phyloP scores from a whole-genome alignment of 2,888 invertebrate species.

The Emmelina monodactyla region DNA sequence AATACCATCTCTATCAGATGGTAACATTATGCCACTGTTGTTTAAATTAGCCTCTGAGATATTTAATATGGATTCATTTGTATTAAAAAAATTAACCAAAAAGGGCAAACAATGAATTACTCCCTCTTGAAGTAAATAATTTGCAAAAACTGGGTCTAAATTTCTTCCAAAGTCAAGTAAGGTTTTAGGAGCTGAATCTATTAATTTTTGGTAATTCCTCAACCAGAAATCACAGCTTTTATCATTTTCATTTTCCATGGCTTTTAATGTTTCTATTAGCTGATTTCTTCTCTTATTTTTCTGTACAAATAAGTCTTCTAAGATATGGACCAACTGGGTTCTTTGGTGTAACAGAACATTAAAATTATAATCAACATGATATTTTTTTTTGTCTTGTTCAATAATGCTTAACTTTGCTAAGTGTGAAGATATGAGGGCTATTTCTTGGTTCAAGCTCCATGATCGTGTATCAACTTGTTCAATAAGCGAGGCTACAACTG shows the following conservation, averaged over 20 bases:
- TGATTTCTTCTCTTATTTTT: conserved; percentile 72
- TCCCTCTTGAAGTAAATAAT: conserved; percentile 74
- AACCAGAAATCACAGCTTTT: conserved; percentile 73
- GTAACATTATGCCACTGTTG: conserved; percentile 63
- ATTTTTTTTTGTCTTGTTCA: conserved; percentile 75
- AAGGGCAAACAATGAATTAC: conserved; percentile 81
- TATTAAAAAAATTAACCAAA: conserved; percentile 68
- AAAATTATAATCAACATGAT: conserved; percentile 72
- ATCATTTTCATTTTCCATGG: conserved; percentile 71
- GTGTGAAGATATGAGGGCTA: conserved; percentile 75
- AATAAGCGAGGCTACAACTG: conserved; percentile 73
- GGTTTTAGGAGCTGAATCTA: conserved; percentile 77
- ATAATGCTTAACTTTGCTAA: conserved; percentile 74
- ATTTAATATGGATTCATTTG: conserved; percentile 53
- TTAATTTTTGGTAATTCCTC: conserved; percentile 81
- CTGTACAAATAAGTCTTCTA: conserved; percentile 74
- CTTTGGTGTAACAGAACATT: conserved; percentile 76
- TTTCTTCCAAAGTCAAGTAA: conserved; percentile 67
- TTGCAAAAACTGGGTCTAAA: conserved; percentile 73
- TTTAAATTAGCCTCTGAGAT: conserved; percentile 65
- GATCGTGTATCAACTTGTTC: conserved; percentile 77
- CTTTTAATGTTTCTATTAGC: conserved; percentile 71
- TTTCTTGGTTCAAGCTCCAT: conserved; percentile 80
- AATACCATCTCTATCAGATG: conserved; percentile 67
- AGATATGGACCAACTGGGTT: conserved; percentile 69